Evolutionary conservation across 2,797 vertebrate species (phyloP), one percentile per base, ranked within the genome.

Genomic region (Coreius guichenoti): DNA sequence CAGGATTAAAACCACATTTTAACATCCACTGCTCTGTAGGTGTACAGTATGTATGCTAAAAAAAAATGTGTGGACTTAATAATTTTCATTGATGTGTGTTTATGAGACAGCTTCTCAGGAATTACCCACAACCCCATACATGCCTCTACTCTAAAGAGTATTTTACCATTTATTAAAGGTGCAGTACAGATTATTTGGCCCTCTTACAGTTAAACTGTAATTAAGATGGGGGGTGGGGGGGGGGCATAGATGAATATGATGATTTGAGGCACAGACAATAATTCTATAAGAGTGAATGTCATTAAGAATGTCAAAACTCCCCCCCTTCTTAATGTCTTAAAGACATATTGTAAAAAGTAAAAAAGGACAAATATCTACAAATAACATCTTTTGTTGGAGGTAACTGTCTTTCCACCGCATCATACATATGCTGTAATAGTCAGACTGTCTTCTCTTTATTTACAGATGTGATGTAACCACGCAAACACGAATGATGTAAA

Each of bases 91-190:
- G 4, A 31, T 81, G 83, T 85, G 67, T 70, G 36, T 80, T 31
- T 72, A 49, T 80, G 29, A 65, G 74, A 85, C 43, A 75, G 80
- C 26, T 87, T 81, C 82, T 88, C 80, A 85, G 85, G 75, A 88
- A 89, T 67, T 80, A 45, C 72, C 74, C 61, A 61, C 45, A 45
- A 87, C 47, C 17, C 5, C 43, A 43, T 68, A 31, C 11, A 47
- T 21, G n/a, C 36, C 45, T 81, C 51, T 49, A 36, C 33, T 76
- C 23, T 49, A 9, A 73, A 77, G 21, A 19, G 9, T 11, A n/a
- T 85, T 47, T 26, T 70, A 26, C 21, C 16, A 31, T 65, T 76
- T 74, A 68, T 5, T 67, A 78, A 79, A 73, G 26, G 11, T 84
- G 23, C 7, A 65, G 19, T 72, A 43, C 23, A 36, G 4, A 61